These are phyloP conservation scores for Cephus cinctus DNA, from an alignment of 1,140 invertebrate genomes.

Conservation along the genomic window DNA sequence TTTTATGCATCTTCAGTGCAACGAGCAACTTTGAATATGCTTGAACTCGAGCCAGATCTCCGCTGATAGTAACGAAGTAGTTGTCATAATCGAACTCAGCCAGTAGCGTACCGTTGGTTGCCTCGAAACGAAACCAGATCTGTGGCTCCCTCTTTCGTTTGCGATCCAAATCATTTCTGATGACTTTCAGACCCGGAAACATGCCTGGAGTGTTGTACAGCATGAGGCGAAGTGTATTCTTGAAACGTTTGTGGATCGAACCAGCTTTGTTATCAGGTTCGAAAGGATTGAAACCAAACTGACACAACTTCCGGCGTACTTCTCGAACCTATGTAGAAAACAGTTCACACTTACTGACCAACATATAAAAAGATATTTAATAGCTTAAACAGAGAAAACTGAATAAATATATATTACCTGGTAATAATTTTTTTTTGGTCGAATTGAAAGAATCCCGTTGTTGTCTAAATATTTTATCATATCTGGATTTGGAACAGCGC, in stretches of 20 bases:
- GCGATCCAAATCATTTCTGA: conserved; percentile 27
- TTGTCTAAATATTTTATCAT: conserved; percentile 21
- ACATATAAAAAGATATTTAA: background rate
- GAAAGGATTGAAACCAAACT: conserved; percentile 27
- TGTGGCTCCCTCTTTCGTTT: conserved; percentile 27
- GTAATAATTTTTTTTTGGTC: conserved; percentile 19
- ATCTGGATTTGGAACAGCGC: conserved; percentile 18
- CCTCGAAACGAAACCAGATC: conserved; percentile 23
- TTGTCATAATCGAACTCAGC: conserved; percentile 28
- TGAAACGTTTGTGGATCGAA: conserved; percentile 27
- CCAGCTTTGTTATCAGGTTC: conserved; percentile 16
- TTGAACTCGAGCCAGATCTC: conserved; percentile 20
- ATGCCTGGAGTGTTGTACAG: conserved; percentile 27
- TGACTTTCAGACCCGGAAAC: conserved; percentile 23
- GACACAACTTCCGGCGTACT: conserved; percentile 25
- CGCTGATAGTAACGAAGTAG: conserved; percentile 25
- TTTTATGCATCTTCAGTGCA: conserved; percentile 26
- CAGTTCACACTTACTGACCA: background rate
- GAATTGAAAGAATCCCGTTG: conserved; percentile 19
- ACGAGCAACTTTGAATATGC: conserved; percentile 28
- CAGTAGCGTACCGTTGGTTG: conserved; percentile 12
- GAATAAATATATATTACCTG: conserved; percentile 15
- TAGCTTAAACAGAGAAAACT: background rate
- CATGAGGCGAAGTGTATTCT: conserved; percentile 21
- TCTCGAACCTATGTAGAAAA: conserved; percentile 15